Evolutionary conservation across 2,888 invertebrate species (phyloP).

Genomic region (Eilema depressum): DNA sequence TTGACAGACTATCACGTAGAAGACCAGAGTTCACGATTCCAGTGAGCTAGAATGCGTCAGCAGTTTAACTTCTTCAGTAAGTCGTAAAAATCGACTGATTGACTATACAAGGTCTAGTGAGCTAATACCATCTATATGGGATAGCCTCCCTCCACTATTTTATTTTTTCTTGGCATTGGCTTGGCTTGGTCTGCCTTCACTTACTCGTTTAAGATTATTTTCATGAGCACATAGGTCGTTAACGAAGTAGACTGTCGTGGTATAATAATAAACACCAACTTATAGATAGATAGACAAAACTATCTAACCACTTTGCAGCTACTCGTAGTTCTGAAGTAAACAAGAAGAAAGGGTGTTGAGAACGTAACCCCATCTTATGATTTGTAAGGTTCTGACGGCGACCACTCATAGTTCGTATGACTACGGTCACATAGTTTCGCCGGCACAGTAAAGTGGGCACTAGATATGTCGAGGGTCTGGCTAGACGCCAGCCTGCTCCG

Average conservation of each 20-base stretch:
- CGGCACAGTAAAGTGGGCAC: slow-evolving; percentile 66
- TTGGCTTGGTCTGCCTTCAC: too few relatives aligned
- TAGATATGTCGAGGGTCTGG: slow-evolving; percentile 71
- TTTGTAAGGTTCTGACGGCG: slow-evolving; percentile 44
- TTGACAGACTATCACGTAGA: too few relatives aligned
- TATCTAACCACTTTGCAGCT: background rate
- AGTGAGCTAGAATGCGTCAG: too few relatives aligned
- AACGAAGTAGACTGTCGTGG: too few relatives aligned
- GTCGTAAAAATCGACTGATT: background rate
- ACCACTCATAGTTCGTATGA: slow-evolving; percentile 53
- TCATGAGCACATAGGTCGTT: too few relatives aligned
- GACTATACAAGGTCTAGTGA: background rate
- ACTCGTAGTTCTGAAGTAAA: background rate
- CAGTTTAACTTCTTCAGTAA: too few relatives aligned
- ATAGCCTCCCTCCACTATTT: too few relatives aligned
- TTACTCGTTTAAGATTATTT: too few relatives aligned
- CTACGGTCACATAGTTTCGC: slow-evolving; percentile 55
- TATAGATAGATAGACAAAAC: too few relatives aligned
- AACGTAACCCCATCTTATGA: slow-evolving; percentile 41
- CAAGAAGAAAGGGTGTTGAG: slow-evolving; percentile 23
- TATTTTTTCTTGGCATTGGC: background rate
- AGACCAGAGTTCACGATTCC: too few relatives aligned
- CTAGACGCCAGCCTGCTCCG: slow-evolving; percentile 62
- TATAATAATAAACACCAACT: too few relatives aligned
- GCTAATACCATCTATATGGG: background rate